Conservation (phyloP, 2,113 vertebrate genomes). For the Uria aalge region DNA sequence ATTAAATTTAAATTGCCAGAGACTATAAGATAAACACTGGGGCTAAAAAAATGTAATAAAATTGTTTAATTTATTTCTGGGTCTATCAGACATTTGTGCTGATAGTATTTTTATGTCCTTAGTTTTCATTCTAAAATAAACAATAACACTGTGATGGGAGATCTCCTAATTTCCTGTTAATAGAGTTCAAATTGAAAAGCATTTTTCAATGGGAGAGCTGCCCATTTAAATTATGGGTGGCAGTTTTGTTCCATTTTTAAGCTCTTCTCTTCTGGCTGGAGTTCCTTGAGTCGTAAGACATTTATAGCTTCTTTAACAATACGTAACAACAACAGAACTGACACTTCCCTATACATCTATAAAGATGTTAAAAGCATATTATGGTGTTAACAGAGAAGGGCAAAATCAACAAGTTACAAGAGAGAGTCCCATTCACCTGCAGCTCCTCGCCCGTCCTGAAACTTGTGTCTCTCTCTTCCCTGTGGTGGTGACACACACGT, state of each 20-base stretch:
- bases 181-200: conserved; percentile 58
- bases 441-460: background rate
- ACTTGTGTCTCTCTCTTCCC: rapidly evolving
- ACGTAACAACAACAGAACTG: background rate
- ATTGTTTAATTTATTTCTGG: conserved; percentile 33
- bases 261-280: conserved; percentile 13
- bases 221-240: conserved; percentile 45
- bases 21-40: background rate
- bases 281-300: background rate
- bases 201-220: conserved; percentile 33
- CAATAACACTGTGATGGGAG: conserved; percentile 21
- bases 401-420: background rate
- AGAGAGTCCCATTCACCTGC: background rate
- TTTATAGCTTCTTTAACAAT: conserved; percentile 25
- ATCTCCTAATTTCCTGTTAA: conserved; percentile 58
- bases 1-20: conserved; percentile 10
- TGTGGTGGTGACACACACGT: rapidly evolving
- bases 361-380: background rate
- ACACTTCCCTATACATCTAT: background rate
- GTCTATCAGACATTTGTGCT: background rate
- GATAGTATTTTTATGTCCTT: conserved; percentile 38
- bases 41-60: background rate
- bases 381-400: background rate
- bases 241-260: conserved; percentile 41
- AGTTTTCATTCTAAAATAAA: conserved; percentile 51